Evolutionary conservation across 1,140 invertebrate species (phyloP).

Genomic region (Zelostemma sp.): DNA sequence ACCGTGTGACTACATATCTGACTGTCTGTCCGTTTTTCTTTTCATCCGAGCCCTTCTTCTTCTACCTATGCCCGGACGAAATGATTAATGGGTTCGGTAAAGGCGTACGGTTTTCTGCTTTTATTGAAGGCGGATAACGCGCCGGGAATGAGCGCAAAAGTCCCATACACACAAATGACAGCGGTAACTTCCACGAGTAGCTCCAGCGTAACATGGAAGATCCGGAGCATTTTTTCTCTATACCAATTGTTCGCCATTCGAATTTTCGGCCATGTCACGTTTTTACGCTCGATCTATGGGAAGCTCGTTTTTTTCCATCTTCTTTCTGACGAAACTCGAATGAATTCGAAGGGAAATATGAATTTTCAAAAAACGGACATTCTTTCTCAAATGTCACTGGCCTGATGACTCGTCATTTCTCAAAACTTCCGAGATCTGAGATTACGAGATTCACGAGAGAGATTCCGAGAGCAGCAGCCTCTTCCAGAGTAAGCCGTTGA

Average conservation of each 20-base stretch:
- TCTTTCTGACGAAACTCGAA: no score
- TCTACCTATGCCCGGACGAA: constrained; percentile 42
- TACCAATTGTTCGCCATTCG: constrained; percentile 4
- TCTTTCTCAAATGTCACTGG: neutral
- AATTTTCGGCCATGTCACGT: constrained; percentile 17
- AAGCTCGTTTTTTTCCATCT: neutral
- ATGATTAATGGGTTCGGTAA: constrained; percentile 53
- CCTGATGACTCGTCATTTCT: constrained; percentile 40
- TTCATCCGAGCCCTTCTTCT: constrained; percentile 31
- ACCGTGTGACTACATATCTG: constrained; percentile 27
- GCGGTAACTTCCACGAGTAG: no score
- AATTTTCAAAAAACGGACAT: constrained; percentile 1
- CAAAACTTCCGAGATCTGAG: constrained; percentile 21
- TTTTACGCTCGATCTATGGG: constrained; percentile 1
- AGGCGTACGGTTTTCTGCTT: constrained; percentile 43
- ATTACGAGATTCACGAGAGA: constrained; percentile 33
- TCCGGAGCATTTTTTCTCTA: constrained; percentile 16
- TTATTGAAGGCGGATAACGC: constrained; percentile 39
- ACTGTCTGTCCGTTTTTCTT: constrained; percentile 36
- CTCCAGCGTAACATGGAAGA: constrained; percentile 21
- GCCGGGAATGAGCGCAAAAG: constrained; percentile 24
- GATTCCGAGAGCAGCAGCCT: constrained; percentile 26
- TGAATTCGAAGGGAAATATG: neutral
- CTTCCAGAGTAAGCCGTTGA: constrained; percentile 35
- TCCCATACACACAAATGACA: constrained; percentile 24